These are phyloP conservation scores for Anastrepha ludens DNA, from an alignment of 1,140 invertebrate species.

Conservation along the genomic window DNA sequence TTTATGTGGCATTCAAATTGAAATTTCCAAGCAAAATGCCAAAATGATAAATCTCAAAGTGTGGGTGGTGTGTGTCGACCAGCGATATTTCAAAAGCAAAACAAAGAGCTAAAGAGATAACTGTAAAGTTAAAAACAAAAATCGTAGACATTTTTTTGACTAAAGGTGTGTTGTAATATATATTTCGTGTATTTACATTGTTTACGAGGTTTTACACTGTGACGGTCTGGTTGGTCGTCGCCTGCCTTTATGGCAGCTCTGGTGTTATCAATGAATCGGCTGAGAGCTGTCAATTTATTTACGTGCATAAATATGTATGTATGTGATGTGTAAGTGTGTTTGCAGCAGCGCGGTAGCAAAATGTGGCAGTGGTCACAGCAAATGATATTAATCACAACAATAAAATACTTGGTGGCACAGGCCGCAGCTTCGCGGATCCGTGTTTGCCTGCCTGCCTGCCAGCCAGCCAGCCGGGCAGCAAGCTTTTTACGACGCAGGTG, in stretches of 20 bases:
- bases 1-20: slow-evolving; percentile 42
- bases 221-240: neutral
- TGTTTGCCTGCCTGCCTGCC: neutral
- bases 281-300: slow-evolving; percentile 48
- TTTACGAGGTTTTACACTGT: slow-evolving; percentile 25
- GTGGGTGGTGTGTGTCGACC: slow-evolving; percentile 26
- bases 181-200: slow-evolving; percentile 44
- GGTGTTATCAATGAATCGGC: slow-evolving; percentile 38
- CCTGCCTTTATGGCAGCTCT: neutral
- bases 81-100: neutral
- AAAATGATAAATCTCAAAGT: slow-evolving; percentile 38
- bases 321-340: neutral
- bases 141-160: neutral
- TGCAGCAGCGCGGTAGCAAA: neutral
- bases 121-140: too few relatives aligned
- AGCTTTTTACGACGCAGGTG: neutral
- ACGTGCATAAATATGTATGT: neutral
- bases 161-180: slow-evolving; percentile 20
- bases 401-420: neutral
- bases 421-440: neutral
- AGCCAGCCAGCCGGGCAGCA: too few relatives aligned
- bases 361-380: neutral
- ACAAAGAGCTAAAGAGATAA: neutral
- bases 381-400: slow-evolving; percentile 52
- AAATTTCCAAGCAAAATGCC: slow-evolving; percentile 33